Evolutionary conservation across 2,888 invertebrate species (phyloP).

Genomic region (Tribolium freemani): DNA sequence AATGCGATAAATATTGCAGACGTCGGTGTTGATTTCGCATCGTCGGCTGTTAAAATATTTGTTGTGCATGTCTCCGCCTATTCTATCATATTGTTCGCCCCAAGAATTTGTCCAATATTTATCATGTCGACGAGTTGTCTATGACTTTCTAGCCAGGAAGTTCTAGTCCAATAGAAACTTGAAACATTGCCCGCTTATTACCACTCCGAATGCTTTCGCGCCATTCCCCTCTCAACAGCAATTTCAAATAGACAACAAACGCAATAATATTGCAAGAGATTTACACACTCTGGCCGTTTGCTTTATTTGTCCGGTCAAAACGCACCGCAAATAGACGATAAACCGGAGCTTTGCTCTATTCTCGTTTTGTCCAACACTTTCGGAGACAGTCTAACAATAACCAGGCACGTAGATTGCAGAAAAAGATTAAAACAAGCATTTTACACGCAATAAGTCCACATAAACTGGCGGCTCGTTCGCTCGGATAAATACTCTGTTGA

Average conservation of each 20-base stretch:
- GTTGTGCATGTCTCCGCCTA: neutral
- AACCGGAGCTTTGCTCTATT: slow-evolving; percentile 12
- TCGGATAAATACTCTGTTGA: neutral
- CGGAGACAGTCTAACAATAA: slow-evolving; percentile 30
- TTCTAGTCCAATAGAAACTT: slow-evolving; percentile 13
- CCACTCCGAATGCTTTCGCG: slow-evolving; percentile 9
- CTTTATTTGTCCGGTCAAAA: slow-evolving; percentile 17
- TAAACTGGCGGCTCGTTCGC: neutral
- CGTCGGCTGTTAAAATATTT: neutral
- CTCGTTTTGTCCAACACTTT: slow-evolving; percentile 15
- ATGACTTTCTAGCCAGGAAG: slow-evolving; percentile 4
- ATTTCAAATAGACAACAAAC: neutral
- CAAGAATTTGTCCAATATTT: neutral
- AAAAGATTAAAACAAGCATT: slow-evolving; percentile 15
- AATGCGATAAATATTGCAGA: neutral
- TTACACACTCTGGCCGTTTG: neutral
- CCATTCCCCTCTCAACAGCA: slow-evolving; percentile 11
- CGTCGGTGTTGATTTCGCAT: neutral
- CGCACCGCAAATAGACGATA: slow-evolving; percentile 16
- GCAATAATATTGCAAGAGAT: slow-evolving; percentile 10
- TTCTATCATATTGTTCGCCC: neutral
- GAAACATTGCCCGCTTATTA: slow-evolving; percentile 10
- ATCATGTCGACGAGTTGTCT: neutral
- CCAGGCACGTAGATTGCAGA: slow-evolving; percentile 30
- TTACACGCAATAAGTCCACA: slow-evolving; percentile 1